Conservation (phyloP, 2,888 invertebrate species). For the Brachypalpus laphriformis region DNA sequence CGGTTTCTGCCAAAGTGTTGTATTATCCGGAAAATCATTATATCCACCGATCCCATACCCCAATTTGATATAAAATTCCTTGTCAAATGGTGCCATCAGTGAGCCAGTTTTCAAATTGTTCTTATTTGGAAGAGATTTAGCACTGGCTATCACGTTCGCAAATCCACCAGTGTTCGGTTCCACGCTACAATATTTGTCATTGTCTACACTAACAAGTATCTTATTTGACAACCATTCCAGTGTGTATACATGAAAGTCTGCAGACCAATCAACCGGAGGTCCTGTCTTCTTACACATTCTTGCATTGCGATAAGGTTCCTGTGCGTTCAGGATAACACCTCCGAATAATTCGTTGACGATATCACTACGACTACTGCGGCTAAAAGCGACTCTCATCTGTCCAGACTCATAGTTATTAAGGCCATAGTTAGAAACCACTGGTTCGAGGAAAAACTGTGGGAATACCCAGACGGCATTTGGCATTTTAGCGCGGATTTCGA, state of each 20-base stretch:
- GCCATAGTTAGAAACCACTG: conserved; percentile 86
- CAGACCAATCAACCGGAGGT: conserved; percentile 79
- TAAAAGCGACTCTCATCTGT: conserved; percentile 88
- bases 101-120: conserved; percentile 77
- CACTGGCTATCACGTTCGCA: conserved; percentile 75
- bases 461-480: conserved; percentile 90
- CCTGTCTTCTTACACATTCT: conserved; percentile 77
- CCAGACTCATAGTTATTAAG: conserved; percentile 84
- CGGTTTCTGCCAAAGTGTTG: conserved; percentile 74
- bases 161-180: conserved; percentile 77
- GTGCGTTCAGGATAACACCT: conserved; percentile 77
- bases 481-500: conserved; percentile 88
- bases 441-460: conserved; percentile 88
- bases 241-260: conserved; percentile 87
- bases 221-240: conserved; percentile 85
- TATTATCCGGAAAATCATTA: conserved; percentile 87
- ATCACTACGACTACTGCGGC: conserved; percentile 82
- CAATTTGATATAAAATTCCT: conserved; percentile 88
- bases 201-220: conserved; percentile 83
- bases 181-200: conserved; percentile 84
- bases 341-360: conserved; percentile 76
- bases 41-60: conserved; percentile 91
- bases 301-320: conserved; percentile 77
- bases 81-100: conserved; percentile 89
- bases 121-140: conserved; percentile 80